A percentile compares a stretch with the other conserved stretches of the same genome.
These are phyloP conservation scores for Agrotis exclamationis DNA, from an alignment of 2,888 invertebrate genomes.

Conservation along the genomic window DNA sequence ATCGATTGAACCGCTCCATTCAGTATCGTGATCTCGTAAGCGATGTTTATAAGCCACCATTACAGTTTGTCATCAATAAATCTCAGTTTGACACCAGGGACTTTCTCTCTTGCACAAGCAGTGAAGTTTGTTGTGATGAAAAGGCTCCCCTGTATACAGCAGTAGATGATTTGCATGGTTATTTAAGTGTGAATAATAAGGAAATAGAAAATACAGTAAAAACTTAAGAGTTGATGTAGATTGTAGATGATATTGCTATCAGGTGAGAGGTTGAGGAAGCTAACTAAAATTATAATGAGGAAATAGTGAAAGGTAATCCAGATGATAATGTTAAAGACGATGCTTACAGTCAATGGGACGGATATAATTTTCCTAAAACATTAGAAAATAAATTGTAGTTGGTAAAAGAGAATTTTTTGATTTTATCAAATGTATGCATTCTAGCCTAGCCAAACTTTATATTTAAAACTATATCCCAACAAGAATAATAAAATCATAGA, in stretches of 20 bases:
- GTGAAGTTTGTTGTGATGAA: slow-evolving; percentile 21
- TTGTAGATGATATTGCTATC: neutral
- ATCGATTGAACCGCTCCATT: slow-evolving; percentile 41
- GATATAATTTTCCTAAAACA: neutral
- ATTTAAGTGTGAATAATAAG: slow-evolving; percentile 9
- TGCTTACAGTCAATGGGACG: neutral
- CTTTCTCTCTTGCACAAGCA: slow-evolving; percentile 53
- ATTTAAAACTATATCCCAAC: slow-evolving; percentile 20
- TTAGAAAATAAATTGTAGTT: neutral
- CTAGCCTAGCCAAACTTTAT: slow-evolving; percentile 4
- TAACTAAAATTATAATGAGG: neutral
- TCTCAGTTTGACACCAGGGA: slow-evolving; percentile 41
- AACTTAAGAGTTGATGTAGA: no score
- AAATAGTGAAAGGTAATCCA: neutral
- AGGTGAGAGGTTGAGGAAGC: neutral
- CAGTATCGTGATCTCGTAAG: slow-evolving; percentile 36
- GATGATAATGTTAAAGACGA: neutral
- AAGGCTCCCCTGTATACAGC: neutral
- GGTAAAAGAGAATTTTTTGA: neutral
- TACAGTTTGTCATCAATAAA: slow-evolving; percentile 54
- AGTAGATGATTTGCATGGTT: slow-evolving; percentile 9
- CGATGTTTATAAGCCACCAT: slow-evolving; percentile 42
- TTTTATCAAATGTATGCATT: slow-evolving; percentile 22
- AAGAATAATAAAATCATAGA: slow-evolving; percentile 26
- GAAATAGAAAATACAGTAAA: neutral